Evolutionary conservation across 1,140 invertebrate species (phyloP).

Genomic region (Metopolophium dirhodum): DNA sequence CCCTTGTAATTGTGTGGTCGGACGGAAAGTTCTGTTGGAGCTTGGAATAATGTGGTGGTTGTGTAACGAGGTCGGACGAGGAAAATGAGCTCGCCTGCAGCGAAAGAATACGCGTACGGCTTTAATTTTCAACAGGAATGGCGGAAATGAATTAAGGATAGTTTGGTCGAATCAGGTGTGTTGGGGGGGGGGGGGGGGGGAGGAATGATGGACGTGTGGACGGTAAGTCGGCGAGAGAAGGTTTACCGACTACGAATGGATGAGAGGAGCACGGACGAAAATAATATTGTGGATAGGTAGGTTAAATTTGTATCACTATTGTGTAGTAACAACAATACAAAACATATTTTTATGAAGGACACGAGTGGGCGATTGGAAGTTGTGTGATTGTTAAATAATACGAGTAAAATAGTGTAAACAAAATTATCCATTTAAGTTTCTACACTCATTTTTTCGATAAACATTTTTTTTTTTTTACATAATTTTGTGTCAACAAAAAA

Average conservation of each 20-base stretch:
- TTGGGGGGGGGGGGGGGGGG: no score
- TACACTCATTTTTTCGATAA: no score
- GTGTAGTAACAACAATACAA: neutral
- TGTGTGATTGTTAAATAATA: no score
- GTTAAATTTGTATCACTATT: neutral
- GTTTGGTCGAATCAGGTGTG: neutral
- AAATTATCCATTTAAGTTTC: no score
- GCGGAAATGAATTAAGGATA: neutral
- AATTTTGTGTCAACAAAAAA: no score
- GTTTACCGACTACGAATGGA: neutral
- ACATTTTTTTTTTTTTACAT: no score
- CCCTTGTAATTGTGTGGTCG: conserved; percentile 24
- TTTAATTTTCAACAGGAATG: neutral
- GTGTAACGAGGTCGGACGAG: conserved; percentile 11
- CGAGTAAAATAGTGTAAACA: no score
- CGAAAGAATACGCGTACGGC: neutral
- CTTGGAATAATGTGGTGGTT: neutral
- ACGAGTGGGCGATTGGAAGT: no score
- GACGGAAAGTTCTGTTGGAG: neutral
- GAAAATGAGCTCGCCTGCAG: neutral
- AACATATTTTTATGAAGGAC: neutral
- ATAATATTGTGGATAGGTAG: neutral
- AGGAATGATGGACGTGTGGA: neutral
- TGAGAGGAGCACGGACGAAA: neutral
- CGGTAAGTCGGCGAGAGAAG: neutral